Evolutionary conservation across 2,797 vertebrate genomes (phyloP).

Genomic region (Acrossocheilus wenchowensis): DNA sequence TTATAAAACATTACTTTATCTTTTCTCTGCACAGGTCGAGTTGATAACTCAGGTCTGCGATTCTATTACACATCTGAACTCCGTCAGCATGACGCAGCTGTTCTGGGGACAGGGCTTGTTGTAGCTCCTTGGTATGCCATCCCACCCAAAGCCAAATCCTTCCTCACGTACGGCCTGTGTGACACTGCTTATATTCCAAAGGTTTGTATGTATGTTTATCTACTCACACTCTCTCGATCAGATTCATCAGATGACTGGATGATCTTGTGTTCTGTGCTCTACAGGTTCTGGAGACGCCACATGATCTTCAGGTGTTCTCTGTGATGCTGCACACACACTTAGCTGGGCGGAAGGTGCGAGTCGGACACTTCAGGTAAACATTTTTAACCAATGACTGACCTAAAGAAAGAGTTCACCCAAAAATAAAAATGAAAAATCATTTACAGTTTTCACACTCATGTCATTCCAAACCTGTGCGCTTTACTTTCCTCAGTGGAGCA

Average conservation of each 20-base stretch:
- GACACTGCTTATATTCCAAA: conserved; percentile 68
- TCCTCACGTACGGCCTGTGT: conserved; percentile 72
- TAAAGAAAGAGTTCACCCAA: background rate
- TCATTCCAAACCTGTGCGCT: background rate
- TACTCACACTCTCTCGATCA: background rate
- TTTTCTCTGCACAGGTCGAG: conserved; percentile 62
- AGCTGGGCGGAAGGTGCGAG: conserved; percentile 72
- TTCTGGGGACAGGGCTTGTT: conserved; percentile 67
- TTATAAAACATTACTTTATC: conserved; percentile 54
- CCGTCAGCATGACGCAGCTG: conserved; percentile 66
- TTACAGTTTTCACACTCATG: background rate
- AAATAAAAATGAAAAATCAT: background rate
- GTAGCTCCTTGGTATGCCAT: conserved; percentile 49
- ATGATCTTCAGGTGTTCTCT: conserved; percentile 72
- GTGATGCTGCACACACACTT: conserved; percentile 75
- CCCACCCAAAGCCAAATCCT: conserved; percentile 69
- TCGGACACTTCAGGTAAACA: conserved; percentile 72
- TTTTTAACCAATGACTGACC: background rate
- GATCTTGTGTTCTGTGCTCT: background rate
- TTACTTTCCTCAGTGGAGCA: background rate
- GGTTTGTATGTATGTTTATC: conserved; percentile 57
- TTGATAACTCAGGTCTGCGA: conserved; percentile 75
- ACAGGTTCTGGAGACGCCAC: conserved; percentile 59
- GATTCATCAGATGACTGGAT: background rate
- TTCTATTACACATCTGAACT: conserved; percentile 71